Base-by-base conservation (phyloP, 2,888 invertebrate genomes). In the Morpho helenor region DNA sequence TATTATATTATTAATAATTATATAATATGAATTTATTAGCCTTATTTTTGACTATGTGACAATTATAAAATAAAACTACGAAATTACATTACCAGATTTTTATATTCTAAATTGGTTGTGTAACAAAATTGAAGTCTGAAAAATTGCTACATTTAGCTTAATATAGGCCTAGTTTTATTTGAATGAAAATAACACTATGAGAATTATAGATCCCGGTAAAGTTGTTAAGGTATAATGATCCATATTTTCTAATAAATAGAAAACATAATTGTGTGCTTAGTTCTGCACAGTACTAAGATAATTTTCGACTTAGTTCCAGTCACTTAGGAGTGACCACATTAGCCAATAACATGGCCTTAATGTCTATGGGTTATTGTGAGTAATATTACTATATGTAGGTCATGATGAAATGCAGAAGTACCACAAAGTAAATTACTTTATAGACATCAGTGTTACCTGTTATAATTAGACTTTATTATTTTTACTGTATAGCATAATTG, bases 311-410 rank as follows among this genome's bases (percentile, higher is more conserved):
- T 69, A 69, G 75, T 75, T 79, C 74, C 74, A 76, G 67, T 77
- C 74, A 69, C 71, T 79, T 71, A 72, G 67, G 63, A 67, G 51
- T 65, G 67, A 67, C 67, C 66, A 68, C 66, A 68, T 80, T 77
- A 70, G 66, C 67, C 73, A 79, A 81, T 71, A 77, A 82, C 71
- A 60, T 66, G 74, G 66, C 80, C 77, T 76, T 79, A 81, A 78
- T 80, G 74, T 66, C 60, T 61, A 61, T 57, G 58, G 52, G 65
- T 64, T 65, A 68, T 67, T 63, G 65, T 64, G 64, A 61, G 65
- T 61, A 59, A 59, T 53, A 55, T 56, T 53, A 59, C 56, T 51
- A 54, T 31, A 31, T 58, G 58, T 56, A 49, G 45, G 56, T 31
- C 41, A 39, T 60, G 52, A 56, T 41, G 57, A 60, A 60, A 56